Conservation (phyloP, 2,888 invertebrate species). For the Hypomecis atomaria region DNA sequence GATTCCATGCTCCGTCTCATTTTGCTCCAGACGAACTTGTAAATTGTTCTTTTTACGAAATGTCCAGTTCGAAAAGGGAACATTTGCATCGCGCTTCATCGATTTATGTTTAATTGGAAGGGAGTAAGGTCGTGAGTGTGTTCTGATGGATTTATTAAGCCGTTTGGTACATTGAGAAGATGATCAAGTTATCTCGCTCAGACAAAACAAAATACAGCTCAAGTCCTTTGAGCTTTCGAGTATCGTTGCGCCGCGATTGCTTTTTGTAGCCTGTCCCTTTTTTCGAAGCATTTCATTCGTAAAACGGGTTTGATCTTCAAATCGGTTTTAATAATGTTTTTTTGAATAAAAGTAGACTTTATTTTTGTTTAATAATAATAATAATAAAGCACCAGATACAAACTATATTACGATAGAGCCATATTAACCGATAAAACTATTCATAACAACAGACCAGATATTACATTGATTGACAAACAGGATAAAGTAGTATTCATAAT, state of each 20-base stretch:
- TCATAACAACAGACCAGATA: no score
- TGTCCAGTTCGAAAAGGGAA: conserved; percentile 56
- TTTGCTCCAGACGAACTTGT: conserved; percentile 82
- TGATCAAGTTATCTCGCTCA: conserved; percentile 84
- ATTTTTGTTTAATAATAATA: no score
- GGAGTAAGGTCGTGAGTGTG: conserved; percentile 48
- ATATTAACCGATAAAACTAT: no score
- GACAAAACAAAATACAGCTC: conserved; percentile 84
- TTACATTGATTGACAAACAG: no score
- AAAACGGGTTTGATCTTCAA: conserved; percentile 79
- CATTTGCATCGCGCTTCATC: conserved; percentile 44
- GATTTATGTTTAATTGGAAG: conserved; percentile 46
- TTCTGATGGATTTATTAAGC: conserved; percentile 42
- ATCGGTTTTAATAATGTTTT: conserved; percentile 61
- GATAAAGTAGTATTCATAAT: no score
- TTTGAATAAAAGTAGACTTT: conserved; percentile 54
- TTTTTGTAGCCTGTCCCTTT: conserved; percentile 82
- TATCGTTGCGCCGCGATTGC: conserved; percentile 80
- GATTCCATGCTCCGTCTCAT: conserved; percentile 59
- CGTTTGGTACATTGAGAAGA: conserved; percentile 59
- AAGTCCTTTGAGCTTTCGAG: conserved; percentile 84
- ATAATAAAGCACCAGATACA: no score
- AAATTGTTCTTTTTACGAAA: conserved; percentile 82
- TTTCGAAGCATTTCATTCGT: conserved; percentile 81
- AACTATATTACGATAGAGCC: no score